Evolutionary conservation across 2,888 invertebrate species (phyloP).

Genomic region (Tenthredo amoena): DNA sequence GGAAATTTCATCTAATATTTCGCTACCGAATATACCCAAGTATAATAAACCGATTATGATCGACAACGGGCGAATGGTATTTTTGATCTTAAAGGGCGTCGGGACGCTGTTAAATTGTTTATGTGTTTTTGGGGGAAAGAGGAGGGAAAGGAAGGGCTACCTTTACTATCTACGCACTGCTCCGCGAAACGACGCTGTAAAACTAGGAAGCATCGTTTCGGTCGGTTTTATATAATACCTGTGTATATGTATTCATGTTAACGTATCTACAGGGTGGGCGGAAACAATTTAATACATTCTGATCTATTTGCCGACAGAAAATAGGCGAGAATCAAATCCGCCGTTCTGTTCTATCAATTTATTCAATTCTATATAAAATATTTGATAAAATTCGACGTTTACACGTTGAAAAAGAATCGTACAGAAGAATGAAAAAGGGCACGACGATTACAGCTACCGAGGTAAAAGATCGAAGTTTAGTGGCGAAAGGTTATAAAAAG

Average conservation of each 20-base stretch:
- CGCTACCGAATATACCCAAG: neutral
- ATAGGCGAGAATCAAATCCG: neutral
- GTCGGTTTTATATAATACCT: slow-evolving; percentile 31
- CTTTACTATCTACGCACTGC: slow-evolving; percentile 45
- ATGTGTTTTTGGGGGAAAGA: neutral
- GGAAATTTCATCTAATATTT: too few relatives aligned
- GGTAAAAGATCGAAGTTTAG: neutral
- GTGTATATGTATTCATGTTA: neutral
- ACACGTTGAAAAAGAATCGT: neutral
- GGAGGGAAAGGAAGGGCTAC: neutral
- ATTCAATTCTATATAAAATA: neutral
- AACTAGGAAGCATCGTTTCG: slow-evolving; percentile 44
- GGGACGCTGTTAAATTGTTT: slow-evolving; percentile 39
- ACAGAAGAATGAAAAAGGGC: neutral
- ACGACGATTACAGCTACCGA: neutral
- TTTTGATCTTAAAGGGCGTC: slow-evolving; percentile 28
- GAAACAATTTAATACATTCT: neutral
- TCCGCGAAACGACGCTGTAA: slow-evolving; percentile 37
- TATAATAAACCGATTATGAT: neutral
- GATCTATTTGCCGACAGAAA: neutral
- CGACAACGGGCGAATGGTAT: neutral
- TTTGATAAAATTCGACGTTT: neutral
- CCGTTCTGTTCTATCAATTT: neutral
- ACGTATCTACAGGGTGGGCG: neutral
- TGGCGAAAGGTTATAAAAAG: slow-evolving; percentile 5